phyloP scores from a whole-genome alignment of 2,888 invertebrate species.

The Amblyjoppa proteus region DNA sequence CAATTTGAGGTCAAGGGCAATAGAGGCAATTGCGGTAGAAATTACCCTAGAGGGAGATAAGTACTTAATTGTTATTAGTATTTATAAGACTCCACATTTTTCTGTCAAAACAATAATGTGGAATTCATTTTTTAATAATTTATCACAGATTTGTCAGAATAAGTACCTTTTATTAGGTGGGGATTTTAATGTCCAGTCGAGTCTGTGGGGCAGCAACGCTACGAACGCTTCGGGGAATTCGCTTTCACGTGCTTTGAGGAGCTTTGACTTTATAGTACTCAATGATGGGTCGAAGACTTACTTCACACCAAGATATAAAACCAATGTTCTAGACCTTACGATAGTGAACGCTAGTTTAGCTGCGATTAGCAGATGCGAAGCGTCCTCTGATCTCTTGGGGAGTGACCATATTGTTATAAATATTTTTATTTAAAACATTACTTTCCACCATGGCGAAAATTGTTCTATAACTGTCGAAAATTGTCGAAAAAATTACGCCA shows the following conservation, averaged over 20 bases:
- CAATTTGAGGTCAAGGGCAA: not conserved
- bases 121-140: constrained; percentile 6
- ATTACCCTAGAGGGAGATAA: not conserved
- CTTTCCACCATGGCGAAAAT: not conserved
- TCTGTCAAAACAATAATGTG: not conserved
- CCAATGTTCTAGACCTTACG: not conserved
- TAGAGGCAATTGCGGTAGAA: not conserved
- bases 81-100: constrained; percentile 18
- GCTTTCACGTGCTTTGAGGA: not conserved
- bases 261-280: not conserved
- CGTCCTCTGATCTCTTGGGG: not conserved
- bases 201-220: not conserved
- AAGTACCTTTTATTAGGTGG: constrained; percentile 6
- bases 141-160: not conserved
- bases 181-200: constrained; percentile 3
- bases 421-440: not conserved
- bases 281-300: constrained; percentile 9
- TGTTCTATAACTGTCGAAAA: not conserved
- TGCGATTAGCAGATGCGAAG: not conserved
- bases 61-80: constrained; percentile 6
- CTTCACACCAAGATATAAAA: not conserved
- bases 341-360: no score
- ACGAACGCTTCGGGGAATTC: not conserved
- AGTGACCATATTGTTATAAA: not conserved
- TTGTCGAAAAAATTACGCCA: not conserved